These are phyloP conservation scores for Todiramphus chloris DNA, from an alignment of 2,113 vertebrate species.

Conservation along the genomic window DNA sequence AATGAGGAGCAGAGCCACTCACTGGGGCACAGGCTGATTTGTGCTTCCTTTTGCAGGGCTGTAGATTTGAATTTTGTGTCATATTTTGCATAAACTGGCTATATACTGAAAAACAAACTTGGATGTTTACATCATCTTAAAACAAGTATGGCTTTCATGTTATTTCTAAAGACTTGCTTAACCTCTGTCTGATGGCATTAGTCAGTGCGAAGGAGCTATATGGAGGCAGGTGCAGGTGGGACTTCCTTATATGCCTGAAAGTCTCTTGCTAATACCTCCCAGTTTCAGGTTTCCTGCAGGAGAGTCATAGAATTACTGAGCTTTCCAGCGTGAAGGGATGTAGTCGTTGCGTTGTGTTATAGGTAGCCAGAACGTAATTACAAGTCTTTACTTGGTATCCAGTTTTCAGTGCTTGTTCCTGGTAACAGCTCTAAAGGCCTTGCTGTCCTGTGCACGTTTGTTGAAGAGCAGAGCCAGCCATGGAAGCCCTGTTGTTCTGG, in stretches of 20 bases:
- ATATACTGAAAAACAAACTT: not conserved
- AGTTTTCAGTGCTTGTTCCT: not conserved
- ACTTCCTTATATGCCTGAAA: not conserved
- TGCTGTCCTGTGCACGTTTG: not conserved
- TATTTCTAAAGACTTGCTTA: not conserved
- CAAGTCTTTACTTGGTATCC: not conserved
- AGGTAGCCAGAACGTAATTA: not conserved
- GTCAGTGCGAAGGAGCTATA: not conserved
- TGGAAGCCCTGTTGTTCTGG: not conserved
- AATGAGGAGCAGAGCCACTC: not conserved
- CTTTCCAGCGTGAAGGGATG: not conserved
- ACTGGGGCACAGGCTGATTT: not conserved
- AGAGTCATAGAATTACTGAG: rapidly evolving
- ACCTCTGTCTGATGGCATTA: not conserved
- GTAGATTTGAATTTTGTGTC: not conserved
- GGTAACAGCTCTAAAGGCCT: not conserved
- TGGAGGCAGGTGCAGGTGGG: not conserved
- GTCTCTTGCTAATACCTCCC: not conserved
- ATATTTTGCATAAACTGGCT: not conserved
- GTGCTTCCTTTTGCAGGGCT: not conserved
- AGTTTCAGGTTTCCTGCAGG: not conserved
- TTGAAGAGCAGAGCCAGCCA: not conserved
- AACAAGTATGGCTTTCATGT: not conserved
- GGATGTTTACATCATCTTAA: not conserved
- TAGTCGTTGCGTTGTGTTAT: rapidly evolving